Evolutionary conservation across 2,888 invertebrate species (phyloP), one percentile per base, ranked within the genome.

Genomic region (Falcaria lacertinaria): DNA sequence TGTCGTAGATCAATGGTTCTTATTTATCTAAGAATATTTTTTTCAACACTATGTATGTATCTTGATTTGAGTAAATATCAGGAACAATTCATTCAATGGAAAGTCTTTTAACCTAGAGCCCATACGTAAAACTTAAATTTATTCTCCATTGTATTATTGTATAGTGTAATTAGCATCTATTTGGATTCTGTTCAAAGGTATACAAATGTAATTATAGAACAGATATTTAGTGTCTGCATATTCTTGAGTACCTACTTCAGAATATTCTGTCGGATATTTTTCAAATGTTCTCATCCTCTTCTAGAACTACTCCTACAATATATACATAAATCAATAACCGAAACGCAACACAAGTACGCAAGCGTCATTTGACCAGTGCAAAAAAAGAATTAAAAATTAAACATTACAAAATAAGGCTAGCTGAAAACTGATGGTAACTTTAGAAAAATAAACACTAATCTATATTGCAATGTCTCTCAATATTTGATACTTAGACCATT

Each of bases 401-500:
- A 55, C 50, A 74, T 77, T 74, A 74, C 54, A 78, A 69, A 72
- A 71, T 78, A 80, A 83, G 76, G 74, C 87, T 87, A 88, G 85
- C 86, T 74, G 83, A 83, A 80, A 86, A 84, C 84, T 85, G 79
- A 77, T 87, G 88, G 88, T 88, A 88, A 88, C 88, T 87, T 81
- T 81, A 84, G 83, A 80, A 81, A 79, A 73, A 74, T 61, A 78
- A 78, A 71, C 50, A 60, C 71, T 84, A 77, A 66, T 64, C 74
- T 82, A 83, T 56, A 69, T 67, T 74, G 78, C 80, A 78, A 83
- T 78, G 82, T 85, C 80, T 84, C 80, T 82, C 80, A 64, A 69
- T n/a, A n/a, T 60, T 65, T 54, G 60, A 64, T 47, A 56, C 63
- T 71, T 69, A 81, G 75, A 77, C 78, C 69, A 67, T 68, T 51